Evolutionary conservation across 2,797 vertebrate genomes (phyloP), one percentile per base, ranked within the genome.

Genomic region (Apodemus agrarius): DNA sequence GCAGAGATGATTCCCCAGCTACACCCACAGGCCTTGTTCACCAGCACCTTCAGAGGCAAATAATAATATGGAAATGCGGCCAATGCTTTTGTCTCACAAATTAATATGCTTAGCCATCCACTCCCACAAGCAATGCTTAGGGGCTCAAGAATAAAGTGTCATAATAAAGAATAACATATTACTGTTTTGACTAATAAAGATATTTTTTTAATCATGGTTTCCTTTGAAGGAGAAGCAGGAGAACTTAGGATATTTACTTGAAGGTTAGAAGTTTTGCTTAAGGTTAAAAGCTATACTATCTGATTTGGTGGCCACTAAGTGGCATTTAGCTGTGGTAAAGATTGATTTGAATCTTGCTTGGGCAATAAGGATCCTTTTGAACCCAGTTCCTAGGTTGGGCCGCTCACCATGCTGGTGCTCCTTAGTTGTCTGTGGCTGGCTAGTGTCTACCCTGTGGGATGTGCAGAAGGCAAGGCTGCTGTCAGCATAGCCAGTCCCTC

Each of bases 101-200:
- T 93, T 94, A 94, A 93, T 85, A 93, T 89, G 90, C 93, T 91
- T 65, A 37, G 79, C 52, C 85, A 89, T 90, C 79, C 92, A 91
- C 43, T 91, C 59, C 85, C 91, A 92, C 12, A 80, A 96, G 82
- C 79, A 85, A 93, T 63, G 86, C 82, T 97, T 91, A 89, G 19
- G 82, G 88, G 61, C 67, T 91, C 96, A 84, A 96, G 90, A 95
- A 93, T 46, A 92, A 95, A 95, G 74, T 80, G 83, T 37, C 79
- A 92, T 37, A 93, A 59, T 31, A 54, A 92, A 95, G 90, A 95
- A 61, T 72, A 85, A 92, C 78, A 54, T 78, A 91, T 69, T 74
- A 88, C 22, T 94, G 54, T 22, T 74, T 59, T 93, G 74, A 54
- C 57, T 90, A 86, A 83, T 91, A 93, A 95, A 93, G 86, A 69